Conservation (phyloP, 2,113 vertebrate species). For the Chiloscyllium plagiosum region DNA sequence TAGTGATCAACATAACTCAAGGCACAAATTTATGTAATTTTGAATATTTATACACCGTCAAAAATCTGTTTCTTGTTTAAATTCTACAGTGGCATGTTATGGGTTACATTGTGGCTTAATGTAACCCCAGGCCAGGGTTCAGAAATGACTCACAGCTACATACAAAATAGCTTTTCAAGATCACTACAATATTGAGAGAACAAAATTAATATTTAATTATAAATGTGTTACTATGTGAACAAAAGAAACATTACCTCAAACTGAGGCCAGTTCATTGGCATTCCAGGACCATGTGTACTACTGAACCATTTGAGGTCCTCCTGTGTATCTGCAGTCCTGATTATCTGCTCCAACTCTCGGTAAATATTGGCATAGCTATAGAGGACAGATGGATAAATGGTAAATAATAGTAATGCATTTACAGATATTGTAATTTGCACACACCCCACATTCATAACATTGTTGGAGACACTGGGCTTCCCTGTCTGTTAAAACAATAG, state of each 20-base stretch:
- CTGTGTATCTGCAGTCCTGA: slow-evolving; percentile 79
- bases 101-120: not conserved
- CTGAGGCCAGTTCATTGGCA: slow-evolving; percentile 97
- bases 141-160: not conserved
- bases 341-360: slow-evolving; percentile 86
- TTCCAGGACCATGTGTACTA: slow-evolving; percentile 81
- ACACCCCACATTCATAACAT: not conserved
- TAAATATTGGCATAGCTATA: slow-evolving; percentile 82
- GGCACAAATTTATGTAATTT: not conserved
- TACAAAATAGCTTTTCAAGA: not conserved
- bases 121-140: not conserved
- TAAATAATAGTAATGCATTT: not conserved
- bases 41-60: not conserved
- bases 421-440: not conserved
- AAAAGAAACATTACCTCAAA: slow-evolving; percentile 73
- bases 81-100: not conserved
- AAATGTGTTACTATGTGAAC: not conserved
- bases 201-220: not conserved
- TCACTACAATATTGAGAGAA: not conserved
- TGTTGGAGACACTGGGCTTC: not conserved
- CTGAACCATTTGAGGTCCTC: slow-evolving; percentile 98
- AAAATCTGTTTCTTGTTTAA: not conserved
- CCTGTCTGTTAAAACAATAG: not conserved
- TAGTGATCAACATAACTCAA: not conserved
- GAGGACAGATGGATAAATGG: not conserved